phyloP scores from a whole-genome alignment of 2,797 vertebrate species.

The Bradypodion ventrale region DNA sequence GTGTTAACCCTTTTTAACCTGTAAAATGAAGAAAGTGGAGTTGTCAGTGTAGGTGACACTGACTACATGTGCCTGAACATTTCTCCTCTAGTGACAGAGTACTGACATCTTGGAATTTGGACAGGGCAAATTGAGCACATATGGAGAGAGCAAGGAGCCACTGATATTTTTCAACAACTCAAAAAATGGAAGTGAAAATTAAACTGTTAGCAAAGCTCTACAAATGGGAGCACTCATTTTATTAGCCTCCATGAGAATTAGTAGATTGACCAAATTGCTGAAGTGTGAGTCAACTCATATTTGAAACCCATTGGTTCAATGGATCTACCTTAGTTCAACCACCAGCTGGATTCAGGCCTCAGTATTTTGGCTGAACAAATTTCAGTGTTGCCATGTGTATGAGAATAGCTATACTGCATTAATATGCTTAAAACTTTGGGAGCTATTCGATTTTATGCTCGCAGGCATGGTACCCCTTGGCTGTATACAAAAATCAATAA shows the following conservation, averaged over 20 bases:
- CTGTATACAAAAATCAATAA: constrained; percentile 35
- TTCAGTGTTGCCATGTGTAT: background rate
- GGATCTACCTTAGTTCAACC: too few species aligned
- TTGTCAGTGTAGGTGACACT: background rate
- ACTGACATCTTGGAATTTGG: background rate
- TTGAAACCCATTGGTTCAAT: too few species aligned
- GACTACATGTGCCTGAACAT: too few species aligned
- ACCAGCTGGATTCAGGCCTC: too few species aligned
- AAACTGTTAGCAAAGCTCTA: background rate
- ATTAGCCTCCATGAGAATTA: too few species aligned
- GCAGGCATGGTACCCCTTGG: background rate
- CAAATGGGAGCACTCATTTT: background rate
- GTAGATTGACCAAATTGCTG: too few species aligned
- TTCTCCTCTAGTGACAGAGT: background rate
- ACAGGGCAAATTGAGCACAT: background rate
- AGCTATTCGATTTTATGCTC: constrained; percentile 36
- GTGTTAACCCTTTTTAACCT: background rate
- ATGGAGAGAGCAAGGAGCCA: background rate
- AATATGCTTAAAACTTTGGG: constrained; percentile 5
- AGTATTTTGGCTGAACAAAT: background rate
- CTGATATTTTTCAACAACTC: background rate
- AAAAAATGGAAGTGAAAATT: background rate
- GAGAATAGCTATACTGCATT: background rate
- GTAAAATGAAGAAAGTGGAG: background rate
- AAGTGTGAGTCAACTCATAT: too few species aligned